These are phyloP conservation scores for Laothoe populi DNA, from an alignment of 2,888 invertebrate genomes.

Conservation along the genomic window DNA sequence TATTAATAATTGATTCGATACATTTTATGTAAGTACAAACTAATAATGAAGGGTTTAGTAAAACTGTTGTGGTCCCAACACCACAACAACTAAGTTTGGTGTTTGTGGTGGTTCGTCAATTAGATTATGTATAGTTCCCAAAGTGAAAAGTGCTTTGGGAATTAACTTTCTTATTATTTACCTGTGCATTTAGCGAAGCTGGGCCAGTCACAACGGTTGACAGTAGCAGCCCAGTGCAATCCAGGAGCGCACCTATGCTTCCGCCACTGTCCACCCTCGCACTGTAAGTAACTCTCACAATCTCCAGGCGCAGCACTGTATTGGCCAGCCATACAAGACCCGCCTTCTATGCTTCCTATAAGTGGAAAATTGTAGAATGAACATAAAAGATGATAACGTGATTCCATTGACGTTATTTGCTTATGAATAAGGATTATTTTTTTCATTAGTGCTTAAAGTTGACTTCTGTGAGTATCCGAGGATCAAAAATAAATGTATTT, in stretches of 20 bases:
- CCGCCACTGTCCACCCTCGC: conserved; percentile 88
- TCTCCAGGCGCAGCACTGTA: conserved; percentile 87
- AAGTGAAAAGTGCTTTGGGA: neutral
- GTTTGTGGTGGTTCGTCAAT: too few relatives aligned
- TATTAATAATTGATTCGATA: neutral
- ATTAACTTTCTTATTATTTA: conserved; percentile 32
- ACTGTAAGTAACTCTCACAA: conserved; percentile 91
- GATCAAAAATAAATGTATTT: neutral
- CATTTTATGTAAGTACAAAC: too few relatives aligned
- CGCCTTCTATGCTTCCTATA: conserved; percentile 78
- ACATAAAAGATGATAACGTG: neutral
- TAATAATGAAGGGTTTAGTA: too few relatives aligned
- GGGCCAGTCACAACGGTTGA: conserved; percentile 93
- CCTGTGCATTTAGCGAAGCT: conserved; percentile 87
- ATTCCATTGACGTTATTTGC: neutral
- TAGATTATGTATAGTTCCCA: too few relatives aligned
- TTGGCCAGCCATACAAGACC: conserved; percentile 71
- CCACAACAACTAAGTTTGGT: too few relatives aligned
- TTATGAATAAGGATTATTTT: too few relatives aligned
- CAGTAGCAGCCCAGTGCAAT: conserved; percentile 90
- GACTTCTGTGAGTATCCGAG: too few relatives aligned
- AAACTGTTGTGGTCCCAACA: too few relatives aligned
- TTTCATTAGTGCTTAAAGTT: too few relatives aligned
- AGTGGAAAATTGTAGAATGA: conserved; percentile 40
- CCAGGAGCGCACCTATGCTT: conserved; percentile 92